A percentile compares a stretch with the other conserved stretches of the same genome.
These are phyloP conservation scores for Rousettus leschenaultii DNA, from an alignment of 2,113 vertebrate species.

Conservation along the genomic window DNA sequence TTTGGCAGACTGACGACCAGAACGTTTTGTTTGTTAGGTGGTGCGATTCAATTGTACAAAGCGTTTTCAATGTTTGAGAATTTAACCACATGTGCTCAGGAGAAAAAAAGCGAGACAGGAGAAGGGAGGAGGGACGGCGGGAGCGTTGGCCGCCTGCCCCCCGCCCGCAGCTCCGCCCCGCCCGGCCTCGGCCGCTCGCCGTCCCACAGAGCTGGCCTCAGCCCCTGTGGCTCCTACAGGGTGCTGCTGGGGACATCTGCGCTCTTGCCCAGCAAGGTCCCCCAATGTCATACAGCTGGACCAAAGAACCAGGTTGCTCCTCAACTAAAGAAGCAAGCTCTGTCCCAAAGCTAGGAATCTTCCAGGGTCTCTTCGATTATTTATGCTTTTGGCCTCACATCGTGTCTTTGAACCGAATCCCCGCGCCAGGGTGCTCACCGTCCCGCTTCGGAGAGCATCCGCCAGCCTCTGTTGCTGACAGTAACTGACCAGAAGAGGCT, in stretches of 20 bases:
- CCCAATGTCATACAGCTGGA: background rate
- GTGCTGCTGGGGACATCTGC: rapidly evolving
- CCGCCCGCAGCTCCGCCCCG: background rate
- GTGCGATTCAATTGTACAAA: background rate
- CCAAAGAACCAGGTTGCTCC: too few relatives aligned
- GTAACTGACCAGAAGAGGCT: background rate
- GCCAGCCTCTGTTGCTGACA: rapidly evolving
- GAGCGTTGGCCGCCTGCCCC: rapidly evolving
- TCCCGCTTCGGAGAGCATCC: background rate
- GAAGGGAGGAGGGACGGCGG: background rate
- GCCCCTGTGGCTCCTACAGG: rapidly evolving
- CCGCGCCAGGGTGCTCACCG: rapidly evolving
- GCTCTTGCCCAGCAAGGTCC: background rate
- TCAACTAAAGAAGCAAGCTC: background rate
- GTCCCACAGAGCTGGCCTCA: rapidly evolving
- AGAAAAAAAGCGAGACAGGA: too few relatives aligned
- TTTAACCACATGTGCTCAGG: background rate
- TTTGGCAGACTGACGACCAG: background rate
- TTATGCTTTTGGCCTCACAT: background rate
- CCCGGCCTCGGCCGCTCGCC: rapidly evolving
- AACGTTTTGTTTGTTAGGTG: background rate
- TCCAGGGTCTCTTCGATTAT: background rate
- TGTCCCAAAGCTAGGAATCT: background rate
- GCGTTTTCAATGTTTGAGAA: background rate
- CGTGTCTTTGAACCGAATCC: background rate